Conservation (phyloP, 2,113 vertebrate species). For the Syrrhaptes paradoxus region DNA sequence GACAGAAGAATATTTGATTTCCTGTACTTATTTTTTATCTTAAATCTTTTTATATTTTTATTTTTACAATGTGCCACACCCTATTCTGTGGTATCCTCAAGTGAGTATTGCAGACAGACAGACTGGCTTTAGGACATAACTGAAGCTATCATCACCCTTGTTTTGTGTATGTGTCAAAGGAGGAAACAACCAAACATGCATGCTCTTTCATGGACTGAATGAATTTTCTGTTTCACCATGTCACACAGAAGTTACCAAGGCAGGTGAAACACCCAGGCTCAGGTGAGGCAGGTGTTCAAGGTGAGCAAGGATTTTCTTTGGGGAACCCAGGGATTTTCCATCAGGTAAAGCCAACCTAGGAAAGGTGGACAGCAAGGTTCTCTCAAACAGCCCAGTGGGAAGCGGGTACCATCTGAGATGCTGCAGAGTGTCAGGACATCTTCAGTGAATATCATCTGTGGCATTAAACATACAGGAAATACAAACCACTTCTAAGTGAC, state of each 20-base stretch:
- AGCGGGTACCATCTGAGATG: background rate
- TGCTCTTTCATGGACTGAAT: background rate
- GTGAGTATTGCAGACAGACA: background rate
- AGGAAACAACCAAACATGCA: background rate
- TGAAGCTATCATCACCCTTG: background rate
- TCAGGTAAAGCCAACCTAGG: background rate
- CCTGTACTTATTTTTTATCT: background rate
- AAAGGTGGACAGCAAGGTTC: background rate
- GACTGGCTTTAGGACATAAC: background rate
- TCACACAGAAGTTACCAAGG: background rate
- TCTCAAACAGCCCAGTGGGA: background rate
- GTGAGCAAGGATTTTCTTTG: background rate
- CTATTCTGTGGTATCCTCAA: background rate
- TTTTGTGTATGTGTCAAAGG: background rate
- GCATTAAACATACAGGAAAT: background rate
- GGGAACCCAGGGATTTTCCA: background rate
- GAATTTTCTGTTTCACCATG: accelerated
- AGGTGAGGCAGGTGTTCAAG: accelerated
- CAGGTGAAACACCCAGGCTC: accelerated
- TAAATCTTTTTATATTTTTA: too few relatives aligned
- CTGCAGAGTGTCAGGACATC: background rate
- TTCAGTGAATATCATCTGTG: background rate
- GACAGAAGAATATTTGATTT: background rate
- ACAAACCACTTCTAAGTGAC: background rate
- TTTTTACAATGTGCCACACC: background rate